Base-by-base conservation (phyloP, 2,797 vertebrate genomes). In the Microcaecilia unicolor region DNA sequence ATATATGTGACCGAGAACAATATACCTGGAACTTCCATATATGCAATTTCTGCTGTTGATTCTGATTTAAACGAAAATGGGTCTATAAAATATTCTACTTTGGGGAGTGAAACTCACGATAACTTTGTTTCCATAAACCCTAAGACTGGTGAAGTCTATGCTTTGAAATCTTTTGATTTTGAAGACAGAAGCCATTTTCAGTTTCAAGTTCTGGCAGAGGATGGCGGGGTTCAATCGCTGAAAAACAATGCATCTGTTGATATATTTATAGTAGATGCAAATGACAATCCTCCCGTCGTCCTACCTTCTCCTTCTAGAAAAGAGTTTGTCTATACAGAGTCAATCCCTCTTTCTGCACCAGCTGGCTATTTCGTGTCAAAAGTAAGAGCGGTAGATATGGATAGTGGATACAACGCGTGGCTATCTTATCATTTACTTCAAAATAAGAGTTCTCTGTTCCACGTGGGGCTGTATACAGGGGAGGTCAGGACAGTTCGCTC, bases 1-100 rank as follows among this genome's bases (percentile, higher is more conserved):
- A 67, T 81, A 24, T 70, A 61, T 5, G 64, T 80, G 2, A 50
- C 27, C 21, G 76, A 78, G 29, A 72, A 74, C 41, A 74, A 72
- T 10, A 34, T 54, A 10, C 65, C 65, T 3, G 61, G 52, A 6
- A 44, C 58, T 5, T 32, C 54, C 36, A 14, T 70, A 16, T 33
- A 43, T 22, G 48, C 51, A 6, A 18, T 67, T 10, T 35, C 44
- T 5, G 64, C 67, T 4, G 14, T 44, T 18, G 67, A 70, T 27
- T 44, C 58, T n/a, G 20, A 67, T 48, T 59, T 4, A 48, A 56
- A n/a, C 24, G 45, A 47, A 25, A 74, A 74, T 18, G 48, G 57
- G 3, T 31, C 51, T 13, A 13, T 70, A 9, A 40, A 41, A 2
- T 68, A 66, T 37, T 70, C 64, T 6, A 61, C 70, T 13, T 22